phyloP scores from a whole-genome alignment of 2,797 vertebrate species.

The Sebastolobus alascanus region DNA sequence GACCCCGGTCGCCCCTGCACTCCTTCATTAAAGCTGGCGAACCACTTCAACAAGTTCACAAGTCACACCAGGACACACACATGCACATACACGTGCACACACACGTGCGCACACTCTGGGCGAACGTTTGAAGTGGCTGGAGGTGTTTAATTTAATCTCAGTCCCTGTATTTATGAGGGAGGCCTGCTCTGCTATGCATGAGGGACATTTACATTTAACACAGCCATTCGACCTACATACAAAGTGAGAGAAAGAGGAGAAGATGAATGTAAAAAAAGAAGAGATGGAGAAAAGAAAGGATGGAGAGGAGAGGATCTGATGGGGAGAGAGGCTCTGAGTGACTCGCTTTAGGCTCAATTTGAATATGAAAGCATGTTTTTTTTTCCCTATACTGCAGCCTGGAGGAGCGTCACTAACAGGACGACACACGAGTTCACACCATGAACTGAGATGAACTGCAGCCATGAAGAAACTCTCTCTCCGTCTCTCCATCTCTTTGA shows the following conservation, averaged over 20 bases:
- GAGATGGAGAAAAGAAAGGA: neutral
- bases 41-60: constrained; percentile 10
- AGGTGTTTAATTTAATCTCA: constrained; percentile 58
- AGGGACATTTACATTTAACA: constrained; percentile 61
- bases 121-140: constrained; percentile 39
- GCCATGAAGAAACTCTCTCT: neutral
- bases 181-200: constrained; percentile 51
- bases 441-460: constrained; percentile 29
- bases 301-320: constrained; percentile 1
- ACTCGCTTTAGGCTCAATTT: constrained; percentile 25
- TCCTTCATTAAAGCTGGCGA: constrained; percentile 38
- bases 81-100: constrained; percentile 5
- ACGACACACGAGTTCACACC: neutral
- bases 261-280: neutral
- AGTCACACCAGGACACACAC: constrained; percentile 36
- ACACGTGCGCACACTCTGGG: neutral
- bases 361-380: neutral
- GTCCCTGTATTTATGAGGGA: constrained; percentile 21
- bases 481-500: neutral
- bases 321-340: constrained; percentile 6
- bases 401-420: constrained; percentile 16
- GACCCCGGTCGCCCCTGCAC: constrained; percentile 4
- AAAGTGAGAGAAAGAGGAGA: constrained; percentile 7
- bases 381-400: constrained; percentile 2
- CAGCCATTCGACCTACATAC: constrained; percentile 47